Conservation (phyloP, 1,140 invertebrate genomes). For the Pogonomyrmex californicus region DNA sequence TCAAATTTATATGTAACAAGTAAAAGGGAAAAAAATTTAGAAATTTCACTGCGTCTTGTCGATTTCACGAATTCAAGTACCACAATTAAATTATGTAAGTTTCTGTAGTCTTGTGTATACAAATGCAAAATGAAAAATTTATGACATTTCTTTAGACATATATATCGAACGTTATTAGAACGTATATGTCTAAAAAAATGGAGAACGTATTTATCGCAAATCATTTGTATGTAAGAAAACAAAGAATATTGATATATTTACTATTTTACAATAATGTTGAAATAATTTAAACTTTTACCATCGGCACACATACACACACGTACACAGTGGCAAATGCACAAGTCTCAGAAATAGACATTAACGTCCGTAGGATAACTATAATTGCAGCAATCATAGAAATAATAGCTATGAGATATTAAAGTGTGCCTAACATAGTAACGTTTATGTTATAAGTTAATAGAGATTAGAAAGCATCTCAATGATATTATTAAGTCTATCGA, state of each 20-base stretch:
- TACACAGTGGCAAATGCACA: conserved; percentile 50
- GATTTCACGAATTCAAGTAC: conserved; percentile 70
- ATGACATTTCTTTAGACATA: conserved; percentile 38
- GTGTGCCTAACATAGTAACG: conserved; percentile 81
- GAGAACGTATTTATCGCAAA: conserved; percentile 43
- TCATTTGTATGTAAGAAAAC: conserved; percentile 54
- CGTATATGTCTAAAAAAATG: conserved; percentile 35
- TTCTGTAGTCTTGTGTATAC: conserved; percentile 64
- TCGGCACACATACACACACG: conserved; percentile 29
- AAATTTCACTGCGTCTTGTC: conserved; percentile 69
- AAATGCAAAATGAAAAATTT: conserved; percentile 32
- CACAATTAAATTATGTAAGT: conserved; percentile 45
- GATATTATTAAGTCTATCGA: conserved; percentile 62
- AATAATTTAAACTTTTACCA: conserved; percentile 55
- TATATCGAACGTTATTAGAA: conserved; percentile 33
- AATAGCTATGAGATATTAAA: conserved; percentile 66
- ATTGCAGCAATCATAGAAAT: conserved; percentile 44
- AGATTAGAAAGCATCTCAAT: conserved; percentile 67
- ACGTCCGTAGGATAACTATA: conserved; percentile 52
- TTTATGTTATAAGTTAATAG: conserved; percentile 76
- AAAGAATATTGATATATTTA: conserved; percentile 38
- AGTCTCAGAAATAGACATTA: conserved; percentile 59
- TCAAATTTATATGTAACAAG: conserved; percentile 23
- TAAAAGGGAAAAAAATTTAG: not conserved
- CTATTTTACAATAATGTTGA: conserved; percentile 53